Base-by-base conservation (phyloP, 2,888 invertebrate species). In the Eupithecia inturbata region DNA sequence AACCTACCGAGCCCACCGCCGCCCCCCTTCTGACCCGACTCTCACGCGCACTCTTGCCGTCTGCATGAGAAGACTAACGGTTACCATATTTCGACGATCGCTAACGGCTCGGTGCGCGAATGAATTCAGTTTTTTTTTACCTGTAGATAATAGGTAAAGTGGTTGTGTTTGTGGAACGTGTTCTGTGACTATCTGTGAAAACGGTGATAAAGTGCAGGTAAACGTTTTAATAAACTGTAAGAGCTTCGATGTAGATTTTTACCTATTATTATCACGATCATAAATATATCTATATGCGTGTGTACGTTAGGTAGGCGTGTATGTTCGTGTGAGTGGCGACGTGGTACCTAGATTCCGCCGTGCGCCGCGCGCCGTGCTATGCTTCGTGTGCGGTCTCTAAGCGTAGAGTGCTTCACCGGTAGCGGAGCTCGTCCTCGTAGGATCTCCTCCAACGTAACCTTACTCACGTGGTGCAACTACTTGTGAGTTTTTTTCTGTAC, bases 61-160 rank as follows among this genome's bases (percentile, higher is more conserved):
- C 76, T 91, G 71, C 92, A 93, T 80, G 91, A 93, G 82, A 93
- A 93, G 83, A 88, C 90, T 85, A 92, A 94, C 77, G 93, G 92
- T 73, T 89, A 89, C 81, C 88, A 91, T 80, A 89, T 91, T 81
- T 87, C 89, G 74, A 88, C 87, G 73, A 86, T 92, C 74, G 87
- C 88, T 63, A 92, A 94, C 84, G 93, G 92, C 74, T 87, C 84
- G 81, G 87, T 92, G 85, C 88, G 87, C 84, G 90, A 92, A 82
- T 82, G 77, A 72, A 72, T 72, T 64, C 79, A 78, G 70, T 79
- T 80, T 78, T 81, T 68, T 81, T 75, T 79, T 73, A 75, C 80
- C 73, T 78, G 75, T 79, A 76, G 77, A 79, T 83, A 82, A 81
- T 79, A 76, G 77, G 80, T 83, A 82, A 81, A 80, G 83, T 87